Percentiles rank a stretch among this genome's conserved stretches.
These are phyloP conservation scores for Plectropomus leopardus DNA, from an alignment of 2,113 vertebrate genomes.

Conservation along the genomic window DNA sequence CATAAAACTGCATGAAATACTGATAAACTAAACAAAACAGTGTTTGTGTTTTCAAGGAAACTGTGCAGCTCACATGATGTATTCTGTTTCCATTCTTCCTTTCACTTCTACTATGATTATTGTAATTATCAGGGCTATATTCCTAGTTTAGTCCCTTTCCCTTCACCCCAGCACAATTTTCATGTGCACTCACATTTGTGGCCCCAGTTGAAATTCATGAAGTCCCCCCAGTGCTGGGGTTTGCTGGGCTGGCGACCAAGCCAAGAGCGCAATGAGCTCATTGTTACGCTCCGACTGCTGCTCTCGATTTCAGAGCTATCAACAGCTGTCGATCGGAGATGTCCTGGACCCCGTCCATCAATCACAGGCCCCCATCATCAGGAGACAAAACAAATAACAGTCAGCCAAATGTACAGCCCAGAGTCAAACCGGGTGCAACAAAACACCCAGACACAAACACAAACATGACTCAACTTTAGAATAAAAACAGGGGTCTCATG, in stretches of 20 bases:
- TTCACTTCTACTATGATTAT: slow-evolving; percentile 45
- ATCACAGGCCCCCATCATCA: slow-evolving; percentile 83
- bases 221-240: slow-evolving; percentile 76
- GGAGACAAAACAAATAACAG: slow-evolving; percentile 84
- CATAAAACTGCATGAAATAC: background rate
- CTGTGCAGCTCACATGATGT: background rate
- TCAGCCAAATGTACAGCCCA: slow-evolving; percentile 76
- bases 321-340: slow-evolving; percentile 89
- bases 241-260: slow-evolving; percentile 82
- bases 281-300: slow-evolving; percentile 87
- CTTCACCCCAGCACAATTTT: slow-evolving; percentile 67
- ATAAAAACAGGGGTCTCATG: slow-evolving; percentile 19
- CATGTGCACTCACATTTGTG: slow-evolving; percentile 80
- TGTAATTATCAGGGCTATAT: slow-evolving; percentile 61
- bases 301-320: slow-evolving; percentile 87
- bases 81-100: slow-evolving; percentile 2
- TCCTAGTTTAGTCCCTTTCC: slow-evolving; percentile 61
- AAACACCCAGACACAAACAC: slow-evolving; percentile 45
- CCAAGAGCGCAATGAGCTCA: slow-evolving; percentile 87
- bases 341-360: slow-evolving; percentile 88
- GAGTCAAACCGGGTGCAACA: slow-evolving; percentile 70
- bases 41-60: slow-evolving; percentile 7
- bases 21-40: background rate
- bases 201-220: slow-evolving; percentile 86
- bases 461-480: slow-evolving; percentile 48